These are phyloP conservation scores for Stegostoma tigrinum DNA, from an alignment of 2,113 vertebrate species.

Conservation along the genomic window DNA sequence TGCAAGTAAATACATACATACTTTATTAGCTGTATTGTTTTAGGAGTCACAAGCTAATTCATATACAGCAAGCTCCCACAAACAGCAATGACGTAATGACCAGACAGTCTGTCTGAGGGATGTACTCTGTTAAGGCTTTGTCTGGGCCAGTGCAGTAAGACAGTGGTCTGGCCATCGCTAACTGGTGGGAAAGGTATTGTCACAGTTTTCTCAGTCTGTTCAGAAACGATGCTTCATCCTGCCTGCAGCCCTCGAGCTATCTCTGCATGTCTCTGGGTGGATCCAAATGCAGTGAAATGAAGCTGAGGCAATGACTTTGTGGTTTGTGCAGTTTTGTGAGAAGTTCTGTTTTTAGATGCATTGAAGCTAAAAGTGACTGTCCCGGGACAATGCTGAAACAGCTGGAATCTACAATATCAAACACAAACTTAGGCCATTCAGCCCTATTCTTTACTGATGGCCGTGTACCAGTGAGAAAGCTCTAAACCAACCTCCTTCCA, in stretches of 20 bases:
- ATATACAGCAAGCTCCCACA: background rate
- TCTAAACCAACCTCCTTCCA: background rate
- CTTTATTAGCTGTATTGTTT: background rate
- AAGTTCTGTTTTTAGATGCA: background rate
- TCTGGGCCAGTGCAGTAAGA: background rate
- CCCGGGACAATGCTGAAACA: too few species aligned
- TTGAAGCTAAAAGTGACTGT: background rate
- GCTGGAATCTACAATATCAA: too few species aligned
- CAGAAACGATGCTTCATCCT: background rate
- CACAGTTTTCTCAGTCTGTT: background rate
- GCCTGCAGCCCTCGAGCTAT: background rate
- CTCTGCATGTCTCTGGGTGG: background rate
- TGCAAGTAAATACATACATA: background rate
- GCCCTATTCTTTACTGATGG: too few species aligned
- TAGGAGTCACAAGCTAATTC: background rate
- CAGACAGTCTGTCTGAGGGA: too few species aligned
- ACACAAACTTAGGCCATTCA: too few species aligned
- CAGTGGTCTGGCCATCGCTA: background rate
- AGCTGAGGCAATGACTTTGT: background rate
- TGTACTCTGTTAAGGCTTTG: background rate
- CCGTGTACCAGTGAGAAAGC: too few species aligned
- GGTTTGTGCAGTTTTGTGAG: background rate
- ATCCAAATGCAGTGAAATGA: background rate
- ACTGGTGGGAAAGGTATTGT: background rate
- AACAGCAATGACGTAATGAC: background rate